A percentile compares a stretch with the other conserved stretches of the same genome.
Evolutionary conservation across 2,797 vertebrate genomes (phyloP).

Genomic region (Chloroceryle inda): DNA sequence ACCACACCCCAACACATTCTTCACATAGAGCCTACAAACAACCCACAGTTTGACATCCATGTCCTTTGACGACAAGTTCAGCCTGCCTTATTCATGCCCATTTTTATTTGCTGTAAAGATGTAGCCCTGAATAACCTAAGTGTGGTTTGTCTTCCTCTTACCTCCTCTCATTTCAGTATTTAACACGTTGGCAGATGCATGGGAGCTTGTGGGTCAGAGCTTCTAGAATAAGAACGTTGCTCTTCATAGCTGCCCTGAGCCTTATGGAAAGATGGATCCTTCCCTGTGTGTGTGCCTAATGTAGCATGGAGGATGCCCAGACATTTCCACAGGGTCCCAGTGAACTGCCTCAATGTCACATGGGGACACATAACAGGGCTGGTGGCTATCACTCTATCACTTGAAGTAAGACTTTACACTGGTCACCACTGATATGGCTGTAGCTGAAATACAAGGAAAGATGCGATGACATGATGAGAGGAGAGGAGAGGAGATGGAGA

Average conservation of each 20-base stretch:
- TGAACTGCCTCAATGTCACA: fast-evolving
- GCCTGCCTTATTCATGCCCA: background rate
- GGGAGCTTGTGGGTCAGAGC: background rate
- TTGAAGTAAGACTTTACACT: background rate
- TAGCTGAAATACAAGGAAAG: background rate
- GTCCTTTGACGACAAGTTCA: background rate
- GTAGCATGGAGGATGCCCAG: background rate
- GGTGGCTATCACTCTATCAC: background rate
- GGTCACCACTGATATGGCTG: background rate
- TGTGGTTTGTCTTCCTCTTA: background rate
- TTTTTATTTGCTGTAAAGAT: background rate
- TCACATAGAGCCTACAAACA: fast-evolving
- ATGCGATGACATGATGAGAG: background rate
- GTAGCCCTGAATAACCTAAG: background rate
- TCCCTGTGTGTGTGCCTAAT: background rate
- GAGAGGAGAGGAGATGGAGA: background rate
- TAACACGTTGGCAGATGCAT: background rate
- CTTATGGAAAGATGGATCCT: background rate
- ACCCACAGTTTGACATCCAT: background rate
- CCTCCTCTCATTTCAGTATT: background rate
- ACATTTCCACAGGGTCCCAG: background rate
- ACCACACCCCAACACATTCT: background rate
- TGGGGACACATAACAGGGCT: background rate
- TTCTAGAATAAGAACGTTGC: background rate
- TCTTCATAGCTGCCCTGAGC: background rate